Base-by-base conservation (phyloP, 2,113 vertebrate species). In the Pachycephala philippinensis region DNA sequence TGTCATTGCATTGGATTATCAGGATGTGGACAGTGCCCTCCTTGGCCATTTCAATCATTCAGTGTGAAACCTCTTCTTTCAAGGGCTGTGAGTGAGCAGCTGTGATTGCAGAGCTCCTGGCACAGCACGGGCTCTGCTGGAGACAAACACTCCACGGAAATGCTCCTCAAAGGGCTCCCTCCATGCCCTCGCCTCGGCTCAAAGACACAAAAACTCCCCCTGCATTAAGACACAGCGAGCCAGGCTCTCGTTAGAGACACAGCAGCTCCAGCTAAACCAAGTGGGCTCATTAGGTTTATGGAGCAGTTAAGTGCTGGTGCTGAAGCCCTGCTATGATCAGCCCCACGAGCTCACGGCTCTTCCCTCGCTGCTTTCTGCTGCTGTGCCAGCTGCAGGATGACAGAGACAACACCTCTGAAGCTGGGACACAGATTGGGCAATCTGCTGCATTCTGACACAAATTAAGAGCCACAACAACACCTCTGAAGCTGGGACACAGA, bases 371-470 rank as follows among this genome's bases (percentile, higher is more conserved):
- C 30, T 68, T 24, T 27, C 76, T 63, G 22, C 77, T 27, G 1
- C 6, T 33, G n/a, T 69, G 66, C 42, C 90, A 61, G 54, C 59
- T 68, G 14, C 0, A 33, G 45, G 15, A 44, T 6, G 50, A 59
- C 45, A 78, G 40, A 28, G 44, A 4, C 11, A 56, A 5, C 37
- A 10, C 35, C 64, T 57, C 80, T 59, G 54, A 22, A n/a, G 54
- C 54, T 56, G 54, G 52, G 70, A 72, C 53, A 22, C 0, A 1
- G 49, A 24, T 35, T 53, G 85, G 87, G 54, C 63, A 61, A 37
- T 61, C 68, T 83, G 66, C 82, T 92, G 75, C 45, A 33, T 77
- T 57, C 63, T 79, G 75, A 84, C 76, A 81, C 63, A 90, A 65
- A 88, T 50, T 39, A 50, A 56, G 71, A 71, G 37, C n/a, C 83